Conservation (phyloP, 2,797 vertebrate species). For the Pygocentrus nattereri region DNA sequence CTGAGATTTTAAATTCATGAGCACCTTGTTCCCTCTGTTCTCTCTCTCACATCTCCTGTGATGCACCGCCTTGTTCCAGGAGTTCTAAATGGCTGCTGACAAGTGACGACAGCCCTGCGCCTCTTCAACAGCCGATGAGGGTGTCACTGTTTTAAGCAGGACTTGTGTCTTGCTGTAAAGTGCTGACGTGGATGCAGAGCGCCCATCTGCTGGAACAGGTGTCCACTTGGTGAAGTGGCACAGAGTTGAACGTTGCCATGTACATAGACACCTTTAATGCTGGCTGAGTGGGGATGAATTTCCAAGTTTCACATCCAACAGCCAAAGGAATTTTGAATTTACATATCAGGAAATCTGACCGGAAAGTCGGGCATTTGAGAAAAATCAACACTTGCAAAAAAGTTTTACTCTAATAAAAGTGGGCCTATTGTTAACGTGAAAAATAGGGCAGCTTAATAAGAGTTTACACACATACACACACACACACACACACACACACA, state of each 20-base stretch:
- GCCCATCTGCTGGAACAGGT: constrained; percentile 7
- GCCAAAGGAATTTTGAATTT: no score
- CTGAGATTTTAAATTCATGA: constrained; percentile 34
- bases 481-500: no score
- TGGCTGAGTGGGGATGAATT: not conserved
- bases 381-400: no score
- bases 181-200: not conserved
- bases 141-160: constrained; percentile 15
- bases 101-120: constrained; percentile 1
- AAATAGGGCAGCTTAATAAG: no score
- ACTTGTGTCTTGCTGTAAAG: constrained; percentile 6
- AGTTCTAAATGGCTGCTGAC: constrained; percentile 28
- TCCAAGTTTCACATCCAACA: not conserved
- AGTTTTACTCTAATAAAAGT: no score
- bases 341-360: no score
- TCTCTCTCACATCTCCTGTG: constrained; percentile 15
- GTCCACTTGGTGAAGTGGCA: not conserved
- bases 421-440: no score
- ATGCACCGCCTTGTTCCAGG: constrained; percentile 2
- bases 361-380: no score
- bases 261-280: not conserved
- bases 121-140: constrained; percentile 1
- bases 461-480: no score
- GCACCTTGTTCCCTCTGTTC: not conserved
- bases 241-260: not conserved